Evolutionary conservation across 2,797 vertebrate genomes (phyloP).

Genomic region (Antrozous pallidus): DNA sequence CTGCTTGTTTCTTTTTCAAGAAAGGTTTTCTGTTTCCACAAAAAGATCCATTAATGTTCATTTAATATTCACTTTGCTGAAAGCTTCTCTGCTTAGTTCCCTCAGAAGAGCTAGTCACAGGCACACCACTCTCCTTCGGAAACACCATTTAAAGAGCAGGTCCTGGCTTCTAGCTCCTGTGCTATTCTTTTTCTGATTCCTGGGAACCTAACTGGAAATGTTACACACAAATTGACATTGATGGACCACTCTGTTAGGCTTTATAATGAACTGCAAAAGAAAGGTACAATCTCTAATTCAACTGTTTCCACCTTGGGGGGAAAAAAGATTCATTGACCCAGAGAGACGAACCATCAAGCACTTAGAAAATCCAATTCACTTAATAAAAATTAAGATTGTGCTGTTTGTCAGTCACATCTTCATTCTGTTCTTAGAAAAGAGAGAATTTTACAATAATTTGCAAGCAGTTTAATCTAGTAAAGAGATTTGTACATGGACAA

Average conservation of each 20-base stretch:
- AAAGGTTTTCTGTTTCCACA: background rate
- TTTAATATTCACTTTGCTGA: background rate
- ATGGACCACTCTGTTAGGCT: slow-evolving; percentile 5
- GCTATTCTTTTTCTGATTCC: background rate
- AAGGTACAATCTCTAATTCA: background rate
- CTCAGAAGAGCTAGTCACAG: background rate
- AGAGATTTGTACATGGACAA: background rate
- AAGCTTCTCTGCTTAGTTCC: background rate
- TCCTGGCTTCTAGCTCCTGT: background rate
- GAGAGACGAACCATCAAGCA: background rate
- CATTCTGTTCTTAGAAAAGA: background rate
- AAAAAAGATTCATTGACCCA: background rate
- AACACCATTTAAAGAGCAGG: background rate
- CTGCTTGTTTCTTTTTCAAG: background rate
- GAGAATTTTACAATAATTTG: background rate
- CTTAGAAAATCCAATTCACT: slow-evolving; percentile 44
- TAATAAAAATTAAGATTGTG: background rate
- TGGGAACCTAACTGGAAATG: background rate
- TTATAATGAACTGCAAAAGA: slow-evolving; percentile 34
- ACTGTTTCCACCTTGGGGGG: background rate
- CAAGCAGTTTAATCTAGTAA: background rate
- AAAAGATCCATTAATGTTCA: background rate
- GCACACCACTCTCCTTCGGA: background rate
- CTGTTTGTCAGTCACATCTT: slow-evolving; percentile 23
- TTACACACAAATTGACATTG: slow-evolving; percentile 12